Evolutionary conservation across 2,888 invertebrate genomes (phyloP), one percentile per base, ranked within the genome.

Genomic region (Phaedon cochleariae): DNA sequence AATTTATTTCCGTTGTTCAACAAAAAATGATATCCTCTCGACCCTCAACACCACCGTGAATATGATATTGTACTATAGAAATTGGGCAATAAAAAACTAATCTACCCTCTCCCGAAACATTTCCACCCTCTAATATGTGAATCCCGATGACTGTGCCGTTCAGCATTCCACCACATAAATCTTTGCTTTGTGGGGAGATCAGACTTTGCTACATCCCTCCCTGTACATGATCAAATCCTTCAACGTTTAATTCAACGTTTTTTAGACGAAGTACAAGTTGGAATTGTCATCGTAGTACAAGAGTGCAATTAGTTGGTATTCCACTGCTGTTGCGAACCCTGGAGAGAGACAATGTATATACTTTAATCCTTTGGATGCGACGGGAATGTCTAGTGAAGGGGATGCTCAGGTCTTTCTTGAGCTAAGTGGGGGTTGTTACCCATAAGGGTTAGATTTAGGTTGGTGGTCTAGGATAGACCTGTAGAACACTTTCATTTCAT

Each of bases 281-380:
- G 18, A 45, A 46, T 45, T 45, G 45, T 15, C 21, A 31, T 46
- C 41, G 45, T 26, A 21, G 45, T 46, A 45, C 55, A 41, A 1
- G 46, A 34, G 20, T 31, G 45, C 57, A 57, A 57, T 57, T 57
- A 57, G 29, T 57, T 54, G 20, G 20, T 45, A 26, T 26, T 18
- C 15, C 41, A 57, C 57, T 26, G 45, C 15, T 15, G 15, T 3
- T 15, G 15, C 15, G 15, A 9, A 41, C 41, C n/a, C 29, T 45
- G 7, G 26, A 57, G 57, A 57, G 46, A 57, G 45, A 57, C 29
- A 41, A 15, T n/a, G n/a, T n/a, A n/a, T n/a, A n/a, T n/a, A n/a
- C 41, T 12, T 41, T 41, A 15, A 41, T 41, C 41, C 41, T 41
- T 15, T 41, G n/a, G n/a, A n/a, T n/a, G 41, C 15, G 15, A 41